phyloP scores from a whole-genome alignment of 2,888 invertebrate genomes.

The Folsomia candida region DNA sequence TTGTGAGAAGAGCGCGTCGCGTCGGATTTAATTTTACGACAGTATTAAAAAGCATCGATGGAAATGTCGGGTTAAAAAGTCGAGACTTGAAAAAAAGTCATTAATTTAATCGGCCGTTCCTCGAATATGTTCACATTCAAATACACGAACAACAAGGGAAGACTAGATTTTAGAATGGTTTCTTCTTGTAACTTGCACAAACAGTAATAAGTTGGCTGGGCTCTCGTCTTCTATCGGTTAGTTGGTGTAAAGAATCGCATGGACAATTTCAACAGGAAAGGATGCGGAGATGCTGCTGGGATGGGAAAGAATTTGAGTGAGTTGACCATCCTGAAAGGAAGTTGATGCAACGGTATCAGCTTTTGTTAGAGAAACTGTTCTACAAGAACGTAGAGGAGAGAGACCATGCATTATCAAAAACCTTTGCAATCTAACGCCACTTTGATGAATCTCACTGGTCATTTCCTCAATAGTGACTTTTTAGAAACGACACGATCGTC shows the following conservation, averaged over 20 bases:
- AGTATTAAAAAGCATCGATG: not conserved
- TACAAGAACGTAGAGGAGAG: no score
- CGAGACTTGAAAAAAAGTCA: not conserved
- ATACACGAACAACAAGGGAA: not conserved
- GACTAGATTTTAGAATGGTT: no score
- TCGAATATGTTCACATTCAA: not conserved
- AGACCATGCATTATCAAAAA: not conserved
- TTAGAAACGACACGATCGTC: no score
- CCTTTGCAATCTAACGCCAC: not conserved
- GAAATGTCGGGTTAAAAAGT: not conserved
- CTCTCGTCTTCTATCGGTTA: no score
- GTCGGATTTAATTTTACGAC: conserved; percentile 3
- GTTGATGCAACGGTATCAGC: conserved; percentile 1
- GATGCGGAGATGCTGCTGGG: no score
- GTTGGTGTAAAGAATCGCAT: no score
- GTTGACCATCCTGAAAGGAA: conserved; percentile 4
- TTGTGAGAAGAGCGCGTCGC: not conserved
- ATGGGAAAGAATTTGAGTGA: not conserved
- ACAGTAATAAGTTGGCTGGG: no score
- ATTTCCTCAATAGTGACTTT: not conserved
- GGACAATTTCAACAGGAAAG: not conserved
- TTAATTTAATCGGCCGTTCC: not conserved
- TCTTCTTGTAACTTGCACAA: no score
- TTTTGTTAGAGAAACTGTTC: not conserved
- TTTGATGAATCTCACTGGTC: not conserved